phyloP scores from a whole-genome alignment of 2,888 invertebrate species.

The Corbicula japonica region DNA sequence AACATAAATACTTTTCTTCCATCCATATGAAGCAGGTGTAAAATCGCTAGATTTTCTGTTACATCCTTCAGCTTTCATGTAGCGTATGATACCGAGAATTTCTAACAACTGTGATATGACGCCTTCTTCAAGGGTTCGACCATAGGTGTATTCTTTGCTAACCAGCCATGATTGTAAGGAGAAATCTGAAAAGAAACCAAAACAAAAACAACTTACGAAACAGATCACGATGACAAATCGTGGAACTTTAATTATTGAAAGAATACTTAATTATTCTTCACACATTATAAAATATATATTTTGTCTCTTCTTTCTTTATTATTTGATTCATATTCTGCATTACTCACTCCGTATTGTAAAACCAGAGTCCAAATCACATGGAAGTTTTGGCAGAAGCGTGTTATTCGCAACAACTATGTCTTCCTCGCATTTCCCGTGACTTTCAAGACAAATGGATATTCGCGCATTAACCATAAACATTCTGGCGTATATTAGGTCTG shows the following conservation, averaged over 20 bases:
- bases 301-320: too few relatives aligned
- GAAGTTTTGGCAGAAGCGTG: constrained; percentile 56
- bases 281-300: too few relatives aligned
- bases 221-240: too few relatives aligned
- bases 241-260: too few relatives aligned
- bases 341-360: constrained; percentile 42
- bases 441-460: constrained; percentile 58
- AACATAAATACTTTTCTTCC: too few relatives aligned
- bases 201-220: too few relatives aligned
- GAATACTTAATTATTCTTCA: too few relatives aligned
- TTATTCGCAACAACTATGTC: constrained; percentile 49
- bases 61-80: too few relatives aligned
- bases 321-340: too few relatives aligned
- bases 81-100: constrained; percentile 29
- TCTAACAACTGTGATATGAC: constrained; percentile 52
- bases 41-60: too few relatives aligned
- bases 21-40: too few relatives aligned
- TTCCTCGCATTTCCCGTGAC: constrained; percentile 39
- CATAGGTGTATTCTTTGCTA: constrained; percentile 43
- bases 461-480: constrained; percentile 46
- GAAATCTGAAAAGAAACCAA: constrained; percentile 58
- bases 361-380: constrained; percentile 54
- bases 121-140: constrained; percentile 27
- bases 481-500: constrained; percentile 42
- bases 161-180: constrained; percentile 43